Base-by-base conservation (phyloP, 1,140 invertebrate genomes). In the Eurosta solidaginis region DNA sequence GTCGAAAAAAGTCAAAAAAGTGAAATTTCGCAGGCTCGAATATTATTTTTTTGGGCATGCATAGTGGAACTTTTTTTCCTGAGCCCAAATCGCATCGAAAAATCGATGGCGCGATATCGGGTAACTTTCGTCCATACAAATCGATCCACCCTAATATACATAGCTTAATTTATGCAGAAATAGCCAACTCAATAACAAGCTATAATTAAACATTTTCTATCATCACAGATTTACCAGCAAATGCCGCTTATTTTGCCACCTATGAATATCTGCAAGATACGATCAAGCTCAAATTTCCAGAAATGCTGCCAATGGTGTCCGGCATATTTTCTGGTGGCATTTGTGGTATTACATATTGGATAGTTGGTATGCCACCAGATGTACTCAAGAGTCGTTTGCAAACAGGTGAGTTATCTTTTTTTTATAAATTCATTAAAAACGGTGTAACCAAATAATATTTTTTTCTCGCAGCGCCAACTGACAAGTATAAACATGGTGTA, bases 361-460 rank as follows among this genome's bases (percentile, higher is more conserved):
- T 94, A 9, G 93, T 99, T 45, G 97, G 96, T 80, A 97, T 99
- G 90, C 97, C 97, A 20, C 93, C 97, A 59, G 98, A 99, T 91
- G 97, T 99, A 36, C 90, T 99, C 40, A 99, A 99, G 89, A 99
- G 97, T 87, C 92, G 97, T 78, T 88, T 98, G 68, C 98, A 99
- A 91, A 99, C 96, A 80, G 95, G 95, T 96, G 89, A 81, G 77
- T 82, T 36, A 14, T 7, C 17, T 47, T 36, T n/a, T 36, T 78
- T 63, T 47, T 47, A 14, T 14, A 14, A 3, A 47, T n/a, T n/a
- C n/a, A n/a, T n/a, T n/a, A n/a, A n/a, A n/a, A n/a, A n/a, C n/a
- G n/a, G n/a, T n/a, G n/a, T n/a, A n/a, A n/a, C n/a, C n/a, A n/a
- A n/a, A n/a, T n/a, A n/a, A 45, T 17, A 17, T 45, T 45, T 45